A percentile compares a stretch with the other conserved stretches of the same genome.
Conservation (phyloP, 1,140 invertebrate genomes). For the Nasonia longicornis region DNA sequence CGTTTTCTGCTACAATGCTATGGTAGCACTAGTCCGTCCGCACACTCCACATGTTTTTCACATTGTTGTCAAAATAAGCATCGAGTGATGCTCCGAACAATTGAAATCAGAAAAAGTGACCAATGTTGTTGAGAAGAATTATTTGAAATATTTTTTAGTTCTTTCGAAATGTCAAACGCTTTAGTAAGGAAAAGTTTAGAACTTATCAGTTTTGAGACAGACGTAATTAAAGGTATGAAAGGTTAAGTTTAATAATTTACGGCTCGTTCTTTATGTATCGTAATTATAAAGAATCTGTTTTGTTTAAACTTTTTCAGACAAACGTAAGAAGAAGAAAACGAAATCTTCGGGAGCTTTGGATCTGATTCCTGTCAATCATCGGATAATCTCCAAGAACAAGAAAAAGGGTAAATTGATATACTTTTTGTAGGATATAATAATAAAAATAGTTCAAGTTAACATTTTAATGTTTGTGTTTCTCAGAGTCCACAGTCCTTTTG, state of each 20-base stretch:
- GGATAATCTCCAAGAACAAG: slow-evolving; percentile 49
- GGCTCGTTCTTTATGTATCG: background rate
- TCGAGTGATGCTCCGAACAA: background rate
- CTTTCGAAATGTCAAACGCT: slow-evolving; percentile 59
- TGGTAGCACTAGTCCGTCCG: background rate
- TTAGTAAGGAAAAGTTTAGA: slow-evolving; percentile 62
- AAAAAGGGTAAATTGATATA: slow-evolving; percentile 51
- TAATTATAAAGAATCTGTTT: background rate
- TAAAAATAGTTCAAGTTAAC: background rate
- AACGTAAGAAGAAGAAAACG: slow-evolving; percentile 50
- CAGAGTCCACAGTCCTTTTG: slow-evolving; percentile 45
- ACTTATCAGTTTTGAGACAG: slow-evolving; percentile 53
- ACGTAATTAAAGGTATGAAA: slow-evolving; percentile 51
- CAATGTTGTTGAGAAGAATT: background rate
- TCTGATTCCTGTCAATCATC: slow-evolving; percentile 58
- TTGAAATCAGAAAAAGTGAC: background rate
- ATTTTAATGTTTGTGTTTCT: background rate
- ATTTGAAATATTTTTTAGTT: slow-evolving; percentile 11
- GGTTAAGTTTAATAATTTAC: slow-evolving; percentile 13
- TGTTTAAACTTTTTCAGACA: slow-evolving; percentile 45
- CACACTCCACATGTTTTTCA: too few relatives aligned
- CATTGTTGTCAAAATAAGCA: background rate
- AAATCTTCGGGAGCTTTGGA: slow-evolving; percentile 53
- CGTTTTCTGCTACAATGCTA: background rate
- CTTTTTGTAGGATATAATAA: background rate